Evolutionary conservation across 2,888 invertebrate genomes (phyloP), one percentile per base, ranked within the genome.

Genomic region (Pterostichus niger): DNA sequence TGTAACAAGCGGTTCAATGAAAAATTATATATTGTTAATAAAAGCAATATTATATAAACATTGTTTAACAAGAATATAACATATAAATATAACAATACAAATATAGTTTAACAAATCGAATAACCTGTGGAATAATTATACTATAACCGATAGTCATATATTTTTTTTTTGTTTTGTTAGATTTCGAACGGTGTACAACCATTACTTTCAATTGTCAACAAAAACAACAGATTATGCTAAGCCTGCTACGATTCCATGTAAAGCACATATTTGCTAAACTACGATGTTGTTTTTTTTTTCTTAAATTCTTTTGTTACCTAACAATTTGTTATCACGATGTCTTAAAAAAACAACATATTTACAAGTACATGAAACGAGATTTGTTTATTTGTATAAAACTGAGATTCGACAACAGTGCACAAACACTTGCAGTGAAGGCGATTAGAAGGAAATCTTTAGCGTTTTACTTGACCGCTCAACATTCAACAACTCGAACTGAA

Each of bases 251-350:
- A 40, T 40, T 80, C 82, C 82, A 82, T 82, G 31, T 82, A 82
- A 82, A 82, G 82, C 82, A 82, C 82, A 82, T 75, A 68, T 46
- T 82, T 59, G 59, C 82, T 82, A 82, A 44, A 61, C 82, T 82
- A 82, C 75, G 44, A 75, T 68, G 24, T 33, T n/a, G n/a, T n/a
- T n/a, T n/a, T n/a, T n/a, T n/a, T n/a, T n/a, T 68, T 52, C 3
- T 1, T 24, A 40, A 40, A 0, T 40, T 1, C 15, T 11, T 9
- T 44, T 73, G 15, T 17, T 49, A 13, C 13, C 54, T 73, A 81
- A 71, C 35, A 81, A 13, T 61, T 33, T 59, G 40, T 40, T 40
- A 73, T 81, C 81, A 82, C 75, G 61, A 59, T 73, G 56, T 82
- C 49, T 44, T 71, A 75, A 75, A 59, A 82, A 82, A 73, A 61